Evolutionary conservation across 2,797 vertebrate species (phyloP), one percentile per base, ranked within the genome.

Genomic region (Sorex maritimensis): DNA sequence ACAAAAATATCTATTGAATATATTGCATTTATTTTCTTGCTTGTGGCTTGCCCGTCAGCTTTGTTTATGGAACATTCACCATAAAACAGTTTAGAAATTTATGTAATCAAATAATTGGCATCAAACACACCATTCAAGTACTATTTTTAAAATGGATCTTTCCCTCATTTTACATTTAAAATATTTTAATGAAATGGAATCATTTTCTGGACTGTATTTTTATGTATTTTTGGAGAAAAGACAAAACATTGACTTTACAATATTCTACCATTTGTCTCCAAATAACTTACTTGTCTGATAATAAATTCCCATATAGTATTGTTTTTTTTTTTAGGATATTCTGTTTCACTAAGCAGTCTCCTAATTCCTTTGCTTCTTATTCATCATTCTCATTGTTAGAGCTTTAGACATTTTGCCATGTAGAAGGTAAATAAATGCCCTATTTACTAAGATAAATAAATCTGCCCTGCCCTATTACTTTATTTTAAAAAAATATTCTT

Each of bases 171-270:
- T 34, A 74, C 6, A 69, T 80, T 75, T 77, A 75, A 61, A 85
- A 72, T 85, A 75, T 11, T 79, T 92, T 4, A 81, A 88, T 81
- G 41, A 88, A 69, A 19, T 73, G n/a, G 26, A 77, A 58, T 55
- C 73, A 71, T 79, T 92, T 92, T 90, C 15, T 52, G 14, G 87
- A 52, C 86, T 83, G 88, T 75, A 75, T 71, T 86, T 85, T 82
- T 88, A 38, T 12, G 38, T 55, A n/a, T 44, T 52, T 6, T 52
- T 86, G 65, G 63, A 81, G n/a, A 46, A 78, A 49, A 19, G 13
- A 7, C 2, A 23, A 49, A 90, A 69, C 12, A 17, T 63, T 67
- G 81, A 79, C 55, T 65, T 38, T 23, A 73, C 23, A 13, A 14
- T 55, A 55, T 81, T 30, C 24, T 79, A 58, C 21, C 58, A 79